Base-by-base conservation (phyloP, 2,888 invertebrate genomes). In the Drosophila tripunctata region DNA sequence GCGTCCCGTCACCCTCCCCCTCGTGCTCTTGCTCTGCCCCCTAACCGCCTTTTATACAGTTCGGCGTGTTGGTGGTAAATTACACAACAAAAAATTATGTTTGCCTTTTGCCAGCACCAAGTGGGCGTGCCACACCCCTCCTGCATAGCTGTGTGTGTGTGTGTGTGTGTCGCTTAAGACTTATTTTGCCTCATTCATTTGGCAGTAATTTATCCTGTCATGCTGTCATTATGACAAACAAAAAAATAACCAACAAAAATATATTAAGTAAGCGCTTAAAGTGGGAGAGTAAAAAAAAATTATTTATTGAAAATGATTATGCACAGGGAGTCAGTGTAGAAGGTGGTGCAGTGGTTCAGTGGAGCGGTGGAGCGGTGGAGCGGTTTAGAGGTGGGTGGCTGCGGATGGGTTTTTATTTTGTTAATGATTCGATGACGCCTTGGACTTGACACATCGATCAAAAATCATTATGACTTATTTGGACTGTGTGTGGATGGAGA, bases 151-250 rank as follows among this genome's bases (percentile, higher is more conserved):
- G 24, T 22, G 19, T 52, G 22, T 35, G 36, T 51, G 27, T 52
- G 56, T 21, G 50, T 57, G 57, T 64, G 56, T 78, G 78, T 66
- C 75, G 78, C 88, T 78, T 67, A 87, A 88, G 84, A 82, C 84
- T 83, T 83, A 88, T 87, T 89, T 84, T 69, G 78, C 75, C 76
- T 74, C 81, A 90, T 89, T 89, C 90, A 88, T 90, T 89, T 85
- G 77, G 74, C 83, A 85, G 90, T 90, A 90, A 90, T 91, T 90
- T 90, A 90, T 90, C 89, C 90, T 90, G 91, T 90, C 90, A 91
- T 88, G 75, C 90, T 89, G 90, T 90, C 90, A 90, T 88, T 90
- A 87, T 84, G 87, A 81, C 86, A 80, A 79, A 88, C 78, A 73
- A 72, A 70, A 75, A 72, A 66, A 75, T 78, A 75, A 78, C 41